A percentile compares a stretch with the other conserved stretches of the same genome.
Conservation (phyloP, 1,140 invertebrate genomes). For the Dendrolimus punctatus region DNA sequence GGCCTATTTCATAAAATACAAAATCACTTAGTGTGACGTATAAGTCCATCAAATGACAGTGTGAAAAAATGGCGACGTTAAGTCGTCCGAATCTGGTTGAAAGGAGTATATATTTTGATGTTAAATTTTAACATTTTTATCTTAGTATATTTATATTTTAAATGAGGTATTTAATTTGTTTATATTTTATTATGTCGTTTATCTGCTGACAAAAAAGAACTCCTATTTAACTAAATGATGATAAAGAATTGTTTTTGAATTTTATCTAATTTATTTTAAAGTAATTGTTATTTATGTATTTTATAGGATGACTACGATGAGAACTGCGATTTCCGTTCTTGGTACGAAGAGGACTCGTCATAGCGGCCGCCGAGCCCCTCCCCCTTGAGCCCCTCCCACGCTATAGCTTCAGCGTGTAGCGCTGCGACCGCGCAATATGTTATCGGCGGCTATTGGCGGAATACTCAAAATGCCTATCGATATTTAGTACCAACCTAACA, state of each 20-base stretch:
- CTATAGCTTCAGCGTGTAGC: slow-evolving; percentile 18
- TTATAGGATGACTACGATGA: slow-evolving; percentile 61
- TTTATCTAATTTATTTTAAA: neutral
- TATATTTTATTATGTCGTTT: no score
- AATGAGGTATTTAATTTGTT: no score
- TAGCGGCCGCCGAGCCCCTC: slow-evolving; percentile 31
- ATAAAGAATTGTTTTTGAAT: neutral
- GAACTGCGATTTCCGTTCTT: slow-evolving; percentile 53
- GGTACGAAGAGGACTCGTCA: slow-evolving; percentile 64
- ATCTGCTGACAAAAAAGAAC: no score
- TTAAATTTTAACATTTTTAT: no score
- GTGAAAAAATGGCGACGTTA: no score
- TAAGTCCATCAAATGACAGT: no score
- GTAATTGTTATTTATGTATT: neutral
- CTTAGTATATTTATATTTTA: no score
- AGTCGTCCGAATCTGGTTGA: no score
- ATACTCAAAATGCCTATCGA: slow-evolving; percentile 3
- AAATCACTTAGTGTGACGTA: no score
- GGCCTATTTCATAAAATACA: no score
- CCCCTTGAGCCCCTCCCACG: slow-evolving; percentile 17
- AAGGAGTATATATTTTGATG: no score
- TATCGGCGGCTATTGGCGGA: neutral
- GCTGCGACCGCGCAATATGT: slow-evolving; percentile 2
- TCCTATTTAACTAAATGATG: neutral
- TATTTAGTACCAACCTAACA: neutral